Evolutionary conservation across 2,888 invertebrate genomes (phyloP).

Genomic region (Encarsia formosa): DNA sequence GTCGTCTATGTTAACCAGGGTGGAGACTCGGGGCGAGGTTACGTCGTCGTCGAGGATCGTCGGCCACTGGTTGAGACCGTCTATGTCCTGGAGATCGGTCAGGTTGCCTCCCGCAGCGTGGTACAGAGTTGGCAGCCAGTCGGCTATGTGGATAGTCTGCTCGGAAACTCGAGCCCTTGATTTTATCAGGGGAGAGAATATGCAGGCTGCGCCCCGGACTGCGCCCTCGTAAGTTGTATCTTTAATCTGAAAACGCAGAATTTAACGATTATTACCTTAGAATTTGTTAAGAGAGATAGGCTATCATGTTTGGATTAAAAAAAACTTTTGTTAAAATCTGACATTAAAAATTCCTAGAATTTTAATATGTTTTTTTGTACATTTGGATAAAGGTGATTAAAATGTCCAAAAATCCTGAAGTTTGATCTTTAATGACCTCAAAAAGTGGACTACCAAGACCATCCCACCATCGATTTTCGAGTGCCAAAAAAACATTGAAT

Average conservation of each 20-base stretch:
- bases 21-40: constrained; percentile 54
- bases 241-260: constrained; percentile 58
- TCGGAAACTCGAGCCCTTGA: constrained; percentile 57
- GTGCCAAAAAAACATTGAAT: too few relatives aligned
- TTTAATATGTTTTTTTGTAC: too few relatives aligned
- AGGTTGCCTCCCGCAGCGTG: constrained; percentile 44
- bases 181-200: constrained; percentile 66
- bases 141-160: constrained; percentile 72
- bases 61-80: constrained; percentile 52
- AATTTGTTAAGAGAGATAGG: too few relatives aligned
- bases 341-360: too few relatives aligned
- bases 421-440: too few relatives aligned
- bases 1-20: constrained; percentile 67
- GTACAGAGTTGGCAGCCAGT: constrained; percentile 76
- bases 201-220: constrained; percentile 69
- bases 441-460: too few relatives aligned
- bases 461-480: too few relatives aligned
- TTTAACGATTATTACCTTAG: too few relatives aligned
- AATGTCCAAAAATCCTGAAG: too few relatives aligned
- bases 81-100: constrained; percentile 52
- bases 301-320: too few relatives aligned
- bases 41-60: constrained; percentile 24
- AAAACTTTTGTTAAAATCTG: too few relatives aligned
- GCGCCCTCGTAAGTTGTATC: constrained; percentile 82
- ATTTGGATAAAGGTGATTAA: too few relatives aligned